Percentiles rank a stretch among this genome's conserved stretches.
Conservation (phyloP, 2,888 invertebrate species). For the Noctua comes region DNA sequence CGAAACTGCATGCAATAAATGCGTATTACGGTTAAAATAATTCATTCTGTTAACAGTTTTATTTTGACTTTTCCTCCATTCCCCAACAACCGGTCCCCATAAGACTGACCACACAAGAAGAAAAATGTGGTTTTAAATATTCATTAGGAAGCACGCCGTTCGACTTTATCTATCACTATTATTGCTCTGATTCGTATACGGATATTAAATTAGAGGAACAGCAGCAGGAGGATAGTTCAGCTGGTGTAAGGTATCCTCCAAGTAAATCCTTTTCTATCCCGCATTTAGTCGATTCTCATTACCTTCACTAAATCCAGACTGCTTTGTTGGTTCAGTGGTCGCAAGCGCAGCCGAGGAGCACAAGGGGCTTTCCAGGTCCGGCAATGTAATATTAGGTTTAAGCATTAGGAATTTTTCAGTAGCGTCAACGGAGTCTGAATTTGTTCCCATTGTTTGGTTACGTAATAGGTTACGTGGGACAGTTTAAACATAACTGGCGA, state of each 20-base stretch:
- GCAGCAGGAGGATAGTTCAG: not conserved
- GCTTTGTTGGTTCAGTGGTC: not conserved
- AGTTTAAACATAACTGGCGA: not conserved
- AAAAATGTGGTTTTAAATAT: conserved; percentile 1
- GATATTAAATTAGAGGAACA: not conserved
- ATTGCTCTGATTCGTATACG: not conserved
- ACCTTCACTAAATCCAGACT: not conserved
- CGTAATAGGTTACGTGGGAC: too few relatives aligned
- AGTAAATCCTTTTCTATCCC: not conserved
- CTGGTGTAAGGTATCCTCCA: not conserved
- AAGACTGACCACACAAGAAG: not conserved
- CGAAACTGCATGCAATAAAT: not conserved
- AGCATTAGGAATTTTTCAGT: not conserved
- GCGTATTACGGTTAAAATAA: not conserved
- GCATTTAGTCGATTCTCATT: not conserved
- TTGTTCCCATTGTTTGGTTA: too few relatives aligned
- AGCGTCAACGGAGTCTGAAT: not conserved
- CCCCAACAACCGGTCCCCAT: not conserved
- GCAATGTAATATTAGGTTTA: not conserved
- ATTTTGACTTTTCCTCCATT: conserved; percentile 11
- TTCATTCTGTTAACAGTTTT: not conserved
- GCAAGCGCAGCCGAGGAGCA: not conserved
- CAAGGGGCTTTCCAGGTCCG: not conserved
- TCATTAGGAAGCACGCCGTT: not conserved
- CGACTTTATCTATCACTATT: not conserved